Evolutionary conservation across 2,113 vertebrate species (phyloP).

Genomic region (Clarias magur): DNA sequence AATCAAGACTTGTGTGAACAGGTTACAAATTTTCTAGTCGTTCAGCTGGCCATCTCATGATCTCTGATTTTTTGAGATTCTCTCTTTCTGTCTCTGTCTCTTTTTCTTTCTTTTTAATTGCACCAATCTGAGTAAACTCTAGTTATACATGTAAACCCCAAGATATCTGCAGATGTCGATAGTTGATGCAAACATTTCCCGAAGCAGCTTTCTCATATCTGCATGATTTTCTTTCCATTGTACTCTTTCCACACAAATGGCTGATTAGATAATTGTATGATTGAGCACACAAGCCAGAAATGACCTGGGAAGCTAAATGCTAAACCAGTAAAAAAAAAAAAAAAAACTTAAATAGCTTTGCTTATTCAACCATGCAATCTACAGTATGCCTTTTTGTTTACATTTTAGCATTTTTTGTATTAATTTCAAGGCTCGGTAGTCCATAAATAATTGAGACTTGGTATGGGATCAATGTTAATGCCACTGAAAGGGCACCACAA

Average conservation of each 20-base stretch:
- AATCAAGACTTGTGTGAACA: neutral
- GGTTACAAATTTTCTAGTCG: neutral
- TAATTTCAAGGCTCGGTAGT: constrained; percentile 25
- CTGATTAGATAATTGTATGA: neutral
- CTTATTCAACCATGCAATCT: neutral
- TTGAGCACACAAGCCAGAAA: no score
- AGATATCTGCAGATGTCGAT: neutral
- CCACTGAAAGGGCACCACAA: constrained; percentile 30
- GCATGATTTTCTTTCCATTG: neutral
- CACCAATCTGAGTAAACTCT: neutral
- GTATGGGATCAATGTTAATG: constrained; percentile 55
- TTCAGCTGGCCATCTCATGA: neutral
- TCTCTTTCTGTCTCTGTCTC: no score
- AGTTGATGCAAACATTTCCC: neutral
- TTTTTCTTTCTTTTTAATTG: neutral
- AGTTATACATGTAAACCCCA: neutral
- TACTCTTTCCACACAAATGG: neutral
- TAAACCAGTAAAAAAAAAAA: neutral
- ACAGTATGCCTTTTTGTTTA: constrained; percentile 11
- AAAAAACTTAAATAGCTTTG: neutral
- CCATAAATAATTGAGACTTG: constrained; percentile 57
- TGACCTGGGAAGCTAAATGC: neutral
- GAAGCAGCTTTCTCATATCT: neutral
- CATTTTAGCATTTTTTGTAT: constrained; percentile 31
- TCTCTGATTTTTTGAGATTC: no score